Percentiles rank a stretch among this genome's conserved stretches.
These are phyloP conservation scores for Triops longicaudatus DNA, from an alignment of 1,140 invertebrate genomes.

Conservation along the genomic window DNA sequence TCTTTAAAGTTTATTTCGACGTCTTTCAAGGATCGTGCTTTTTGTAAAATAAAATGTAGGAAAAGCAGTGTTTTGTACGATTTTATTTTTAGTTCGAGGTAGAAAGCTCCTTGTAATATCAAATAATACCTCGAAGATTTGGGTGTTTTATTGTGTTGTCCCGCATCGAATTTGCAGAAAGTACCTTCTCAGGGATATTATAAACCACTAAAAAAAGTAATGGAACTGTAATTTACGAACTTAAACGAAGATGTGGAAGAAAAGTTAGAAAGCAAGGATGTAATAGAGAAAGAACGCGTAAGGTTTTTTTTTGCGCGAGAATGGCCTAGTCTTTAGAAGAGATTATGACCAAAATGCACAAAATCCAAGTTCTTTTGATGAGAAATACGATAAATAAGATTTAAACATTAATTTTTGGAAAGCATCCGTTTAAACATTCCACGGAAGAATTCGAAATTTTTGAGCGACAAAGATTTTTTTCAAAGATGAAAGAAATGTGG, in stretches of 20 bases:
- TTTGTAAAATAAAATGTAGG: too few relatives aligned
- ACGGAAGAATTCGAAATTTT: too few relatives aligned
- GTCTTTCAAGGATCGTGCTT: constrained; percentile 15
- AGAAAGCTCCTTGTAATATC: background rate
- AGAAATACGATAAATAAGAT: background rate
- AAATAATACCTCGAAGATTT: background rate
- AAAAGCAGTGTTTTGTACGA: too few relatives aligned
- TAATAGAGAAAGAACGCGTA: background rate
- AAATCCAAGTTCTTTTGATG: background rate
- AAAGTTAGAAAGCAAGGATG: background rate
- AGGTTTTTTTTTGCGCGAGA: background rate
- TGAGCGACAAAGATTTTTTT: too few relatives aligned
- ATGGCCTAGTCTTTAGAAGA: background rate
- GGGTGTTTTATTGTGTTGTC: background rate
- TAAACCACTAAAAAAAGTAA: background rate
- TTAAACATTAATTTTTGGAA: too few relatives aligned
- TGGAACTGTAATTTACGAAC: background rate
- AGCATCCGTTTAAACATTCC: too few relatives aligned
- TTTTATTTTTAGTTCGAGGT: background rate
- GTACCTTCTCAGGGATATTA: constrained; percentile 5
- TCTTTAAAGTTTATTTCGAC: background rate
- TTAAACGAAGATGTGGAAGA: background rate
- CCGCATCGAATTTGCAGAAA: background rate
- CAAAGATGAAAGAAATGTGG: too few relatives aligned
- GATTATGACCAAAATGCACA: background rate